A percentile compares a stretch with the other conserved stretches of the same genome.
Evolutionary conservation across 1,140 invertebrate species (phyloP).

Genomic region (Onthophagus taurus): DNA sequence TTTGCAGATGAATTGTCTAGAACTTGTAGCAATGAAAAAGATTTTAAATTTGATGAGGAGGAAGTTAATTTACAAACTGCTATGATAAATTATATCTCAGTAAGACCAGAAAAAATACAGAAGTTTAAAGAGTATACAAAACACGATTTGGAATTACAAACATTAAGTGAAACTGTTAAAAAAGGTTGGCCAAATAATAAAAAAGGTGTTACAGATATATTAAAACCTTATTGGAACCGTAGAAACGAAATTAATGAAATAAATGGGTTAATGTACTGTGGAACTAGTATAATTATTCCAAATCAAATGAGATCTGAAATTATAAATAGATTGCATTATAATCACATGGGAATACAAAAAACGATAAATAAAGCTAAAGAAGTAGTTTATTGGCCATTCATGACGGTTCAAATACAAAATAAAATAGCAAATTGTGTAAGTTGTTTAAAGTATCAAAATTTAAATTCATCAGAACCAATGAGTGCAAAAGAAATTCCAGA

Average conservation of each 20-base stretch:
- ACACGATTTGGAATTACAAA: slow-evolving; percentile 24
- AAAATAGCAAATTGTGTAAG: slow-evolving; percentile 33
- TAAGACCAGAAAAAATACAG: slow-evolving; percentile 20
- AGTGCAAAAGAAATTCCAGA: slow-evolving; percentile 25
- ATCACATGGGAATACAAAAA: slow-evolving; percentile 39
- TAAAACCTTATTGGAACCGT: slow-evolving; percentile 17
- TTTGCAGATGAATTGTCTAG: slow-evolving; percentile 34
- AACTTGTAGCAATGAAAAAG: slow-evolving; percentile 16
- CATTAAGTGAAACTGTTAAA: slow-evolving; percentile 23
- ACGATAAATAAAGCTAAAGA: slow-evolving; percentile 32
- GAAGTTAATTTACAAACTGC: slow-evolving; percentile 11
- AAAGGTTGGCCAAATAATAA: slow-evolving; percentile 34
- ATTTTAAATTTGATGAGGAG: slow-evolving; percentile 1
- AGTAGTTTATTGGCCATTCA: slow-evolving; percentile 38
- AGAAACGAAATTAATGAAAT: slow-evolving; percentile 20
- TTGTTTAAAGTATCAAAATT: slow-evolving; percentile 31
- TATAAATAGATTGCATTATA: slow-evolving; percentile 34
- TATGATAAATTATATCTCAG: slow-evolving; percentile 6
- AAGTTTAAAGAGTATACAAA: slow-evolving; percentile 23
- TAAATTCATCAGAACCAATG: slow-evolving; percentile 27
- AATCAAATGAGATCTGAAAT: slow-evolving; percentile 28
- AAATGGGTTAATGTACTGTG: slow-evolving; percentile 27
- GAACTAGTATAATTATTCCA: slow-evolving; percentile 35
- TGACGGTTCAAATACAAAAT: slow-evolving; percentile 37
- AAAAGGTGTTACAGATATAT: slow-evolving; percentile 19